Evolutionary conservation across 2,113 vertebrate species (phyloP).

Genomic region (Poeciliopsis retropinna): DNA sequence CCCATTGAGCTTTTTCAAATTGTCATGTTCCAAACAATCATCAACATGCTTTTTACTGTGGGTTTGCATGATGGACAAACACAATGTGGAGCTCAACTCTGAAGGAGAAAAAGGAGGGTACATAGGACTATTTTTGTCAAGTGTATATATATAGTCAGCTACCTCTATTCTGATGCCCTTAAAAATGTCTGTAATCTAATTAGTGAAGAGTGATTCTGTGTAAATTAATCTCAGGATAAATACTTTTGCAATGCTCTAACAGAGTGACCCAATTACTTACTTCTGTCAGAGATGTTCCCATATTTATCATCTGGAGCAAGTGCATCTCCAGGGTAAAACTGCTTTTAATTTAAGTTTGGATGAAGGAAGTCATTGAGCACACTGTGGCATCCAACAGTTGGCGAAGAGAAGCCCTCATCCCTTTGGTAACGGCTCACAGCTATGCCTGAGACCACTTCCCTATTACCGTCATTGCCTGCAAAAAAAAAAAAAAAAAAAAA

Average conservation of each 20-base stretch:
- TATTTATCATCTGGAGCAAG: background rate
- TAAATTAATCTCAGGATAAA: background rate
- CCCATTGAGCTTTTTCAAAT: no score
- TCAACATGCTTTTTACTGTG: background rate
- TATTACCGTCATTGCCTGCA: constrained; percentile 58
- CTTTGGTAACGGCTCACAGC: constrained; percentile 44
- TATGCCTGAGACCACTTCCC: constrained; percentile 50
- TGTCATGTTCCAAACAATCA: background rate
- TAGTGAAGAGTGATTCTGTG: background rate
- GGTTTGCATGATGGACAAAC: background rate
- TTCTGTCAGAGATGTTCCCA: background rate
- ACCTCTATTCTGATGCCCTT: background rate
- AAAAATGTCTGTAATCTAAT: background rate
- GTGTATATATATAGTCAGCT: background rate
- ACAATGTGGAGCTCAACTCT: background rate
- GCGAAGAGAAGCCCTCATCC: constrained; percentile 28
- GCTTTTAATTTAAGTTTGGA: background rate
- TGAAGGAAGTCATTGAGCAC: constrained; percentile 8
- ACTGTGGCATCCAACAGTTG: constrained; percentile 5
- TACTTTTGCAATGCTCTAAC: background rate
- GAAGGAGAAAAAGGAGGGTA: background rate
- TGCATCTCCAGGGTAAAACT: background rate
- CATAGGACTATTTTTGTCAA: no score
- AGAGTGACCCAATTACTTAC: background rate
- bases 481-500: constrained; percentile 18